Conservation (phyloP, 2,797 vertebrate species). For the Hirundo rustica region DNA sequence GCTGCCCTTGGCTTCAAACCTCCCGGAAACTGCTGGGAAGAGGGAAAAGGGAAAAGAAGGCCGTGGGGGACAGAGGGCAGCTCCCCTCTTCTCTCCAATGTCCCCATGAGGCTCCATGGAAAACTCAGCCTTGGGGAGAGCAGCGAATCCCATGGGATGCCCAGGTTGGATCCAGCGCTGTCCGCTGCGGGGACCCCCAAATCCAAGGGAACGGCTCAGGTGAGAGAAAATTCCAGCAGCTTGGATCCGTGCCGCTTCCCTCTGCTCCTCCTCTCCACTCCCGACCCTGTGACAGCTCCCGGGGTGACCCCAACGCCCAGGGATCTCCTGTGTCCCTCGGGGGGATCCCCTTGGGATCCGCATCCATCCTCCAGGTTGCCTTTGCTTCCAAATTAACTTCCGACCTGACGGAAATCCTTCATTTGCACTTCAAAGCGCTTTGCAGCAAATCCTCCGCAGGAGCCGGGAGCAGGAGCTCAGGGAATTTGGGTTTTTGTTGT, state of each 20-base stretch:
- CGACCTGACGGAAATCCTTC: not conserved
- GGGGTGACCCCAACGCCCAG: not conserved
- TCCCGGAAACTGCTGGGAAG: not conserved
- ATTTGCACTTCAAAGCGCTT: slow-evolving; percentile 58
- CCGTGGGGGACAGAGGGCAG: fast-evolving
- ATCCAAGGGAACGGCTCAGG: fast-evolving
- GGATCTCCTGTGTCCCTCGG: too few species aligned
- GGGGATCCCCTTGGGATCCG: not conserved
- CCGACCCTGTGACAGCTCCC: not conserved
- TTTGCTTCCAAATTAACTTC: not conserved
- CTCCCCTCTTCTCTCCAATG: not conserved
- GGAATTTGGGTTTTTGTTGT: not conserved
- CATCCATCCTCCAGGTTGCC: not conserved
- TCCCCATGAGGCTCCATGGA: not conserved
- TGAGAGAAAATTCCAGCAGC: fast-evolving
- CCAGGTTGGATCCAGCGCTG: too few species aligned
- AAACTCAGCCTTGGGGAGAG: not conserved
- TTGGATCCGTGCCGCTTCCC: too few species aligned
- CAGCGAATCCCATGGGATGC: not conserved
- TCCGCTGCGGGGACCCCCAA: not conserved
- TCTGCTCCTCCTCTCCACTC: fast-evolving
- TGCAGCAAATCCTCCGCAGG: not conserved
- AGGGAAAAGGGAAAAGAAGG: not conserved
- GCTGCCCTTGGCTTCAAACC: not conserved
- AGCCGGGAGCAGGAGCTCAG: not conserved